Conservation (phyloP, 1,140 invertebrate genomes). For the Periplaneta americana region DNA sequence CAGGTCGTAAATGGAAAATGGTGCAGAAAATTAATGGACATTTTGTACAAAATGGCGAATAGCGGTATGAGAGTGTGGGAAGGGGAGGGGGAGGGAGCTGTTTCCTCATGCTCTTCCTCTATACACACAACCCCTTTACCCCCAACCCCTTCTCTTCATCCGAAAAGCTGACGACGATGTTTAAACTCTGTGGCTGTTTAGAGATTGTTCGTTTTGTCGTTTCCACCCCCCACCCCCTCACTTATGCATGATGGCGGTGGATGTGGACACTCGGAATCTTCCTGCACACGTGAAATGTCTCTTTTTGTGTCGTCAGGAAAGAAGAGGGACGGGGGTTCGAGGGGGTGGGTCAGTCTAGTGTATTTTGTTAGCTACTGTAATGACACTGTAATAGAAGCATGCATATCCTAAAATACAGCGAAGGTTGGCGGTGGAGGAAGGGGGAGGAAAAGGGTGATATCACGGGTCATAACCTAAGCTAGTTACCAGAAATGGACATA, state of each 20-base stretch:
- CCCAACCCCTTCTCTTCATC: neutral
- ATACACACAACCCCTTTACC: too few relatives aligned
- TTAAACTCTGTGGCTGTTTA: neutral
- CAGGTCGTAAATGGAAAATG: neutral
- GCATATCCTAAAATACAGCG: neutral
- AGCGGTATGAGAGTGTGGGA: neutral
- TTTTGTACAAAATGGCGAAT: neutral
- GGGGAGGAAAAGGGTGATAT: too few relatives aligned
- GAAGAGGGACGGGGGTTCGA: neutral
- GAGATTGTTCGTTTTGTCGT: neutral
- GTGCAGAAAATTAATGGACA: neutral
- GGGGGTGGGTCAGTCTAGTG: neutral
- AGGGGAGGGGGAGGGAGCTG: too few relatives aligned
- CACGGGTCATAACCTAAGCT: neutral
- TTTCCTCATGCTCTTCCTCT: too few relatives aligned
- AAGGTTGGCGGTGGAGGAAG: neutral
- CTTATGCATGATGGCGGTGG: neutral
- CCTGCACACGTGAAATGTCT: neutral
- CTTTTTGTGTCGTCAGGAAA: neutral
- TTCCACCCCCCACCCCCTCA: neutral
- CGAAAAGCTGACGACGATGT: neutral
- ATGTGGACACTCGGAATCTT: neutral
- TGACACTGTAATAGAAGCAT: neutral
- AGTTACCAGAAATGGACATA: neutral
- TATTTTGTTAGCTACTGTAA: neutral